These are phyloP conservation scores for Zaprionus tsacasi DNA, from an alignment of 1,140 invertebrate genomes.

Conservation along the genomic window DNA sequence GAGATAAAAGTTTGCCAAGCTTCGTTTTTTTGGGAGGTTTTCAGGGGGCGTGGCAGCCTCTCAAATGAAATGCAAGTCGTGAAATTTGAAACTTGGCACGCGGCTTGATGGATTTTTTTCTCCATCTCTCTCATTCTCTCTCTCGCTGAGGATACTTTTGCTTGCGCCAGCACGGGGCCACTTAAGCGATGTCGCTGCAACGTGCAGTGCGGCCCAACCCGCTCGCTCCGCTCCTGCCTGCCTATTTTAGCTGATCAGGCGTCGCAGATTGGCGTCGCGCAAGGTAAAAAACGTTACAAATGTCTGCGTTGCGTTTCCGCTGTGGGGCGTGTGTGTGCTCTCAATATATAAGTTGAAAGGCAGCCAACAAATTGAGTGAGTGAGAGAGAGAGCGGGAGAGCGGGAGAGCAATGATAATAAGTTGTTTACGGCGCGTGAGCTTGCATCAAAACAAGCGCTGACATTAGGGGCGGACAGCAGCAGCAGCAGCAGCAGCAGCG, in stretches of 20 bases:
- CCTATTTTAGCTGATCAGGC: constrained; percentile 54
- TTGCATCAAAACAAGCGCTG: constrained; percentile 82
- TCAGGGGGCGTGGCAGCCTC: constrained; percentile 49
- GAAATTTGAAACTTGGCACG: constrained; percentile 58
- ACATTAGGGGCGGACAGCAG: constrained; percentile 80
- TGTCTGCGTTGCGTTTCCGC: constrained; percentile 78
- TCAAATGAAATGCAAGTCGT: constrained; percentile 70
- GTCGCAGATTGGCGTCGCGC: constrained; percentile 66
- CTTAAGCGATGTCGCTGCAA: constrained; percentile 46
- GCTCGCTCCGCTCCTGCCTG: background rate
- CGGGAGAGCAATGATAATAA: constrained; percentile 74
- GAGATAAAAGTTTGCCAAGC: constrained; percentile 78
- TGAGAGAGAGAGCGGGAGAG: constrained; percentile 11
- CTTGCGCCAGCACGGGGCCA: constrained; percentile 69
- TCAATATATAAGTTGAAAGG: constrained; percentile 67
- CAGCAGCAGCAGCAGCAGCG: constrained; percentile 26
- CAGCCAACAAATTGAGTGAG: constrained; percentile 59
- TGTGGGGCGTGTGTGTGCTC: constrained; percentile 53
- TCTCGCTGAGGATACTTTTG: constrained; percentile 24
- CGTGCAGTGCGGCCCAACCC: background rate
- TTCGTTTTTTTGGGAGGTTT: constrained; percentile 11
- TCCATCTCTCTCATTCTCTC: constrained; percentile 18
- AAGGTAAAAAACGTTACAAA: constrained; percentile 60
- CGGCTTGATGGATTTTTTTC: constrained; percentile 48
- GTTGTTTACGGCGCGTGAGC: constrained; percentile 80